A percentile compares a stretch with the other conserved stretches of the same genome.
phyloP scores from a whole-genome alignment of 2,888 invertebrate genomes.

The Mimachlamys varia region DNA sequence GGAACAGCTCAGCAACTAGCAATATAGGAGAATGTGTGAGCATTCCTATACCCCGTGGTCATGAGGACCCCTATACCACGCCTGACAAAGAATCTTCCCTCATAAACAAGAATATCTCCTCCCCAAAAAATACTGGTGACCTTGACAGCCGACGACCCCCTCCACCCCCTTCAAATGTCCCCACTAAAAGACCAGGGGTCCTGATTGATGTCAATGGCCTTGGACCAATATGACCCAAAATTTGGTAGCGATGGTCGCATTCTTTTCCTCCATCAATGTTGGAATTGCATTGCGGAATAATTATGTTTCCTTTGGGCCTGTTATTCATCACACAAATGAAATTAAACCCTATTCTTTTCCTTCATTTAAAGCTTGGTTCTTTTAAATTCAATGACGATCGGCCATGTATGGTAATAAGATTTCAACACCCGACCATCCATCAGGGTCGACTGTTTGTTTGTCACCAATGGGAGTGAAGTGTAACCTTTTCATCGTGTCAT shows the following conservation, averaged over 20 bases:
- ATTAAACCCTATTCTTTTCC: slow-evolving; percentile 23
- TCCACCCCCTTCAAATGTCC: not conserved
- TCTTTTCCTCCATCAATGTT: slow-evolving; percentile 4
- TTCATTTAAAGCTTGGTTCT: slow-evolving; percentile 34
- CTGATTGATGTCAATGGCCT: slow-evolving; percentile 23
- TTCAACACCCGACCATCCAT: slow-evolving; percentile 22
- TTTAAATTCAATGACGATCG: slow-evolving; percentile 34
- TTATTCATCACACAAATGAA: slow-evolving; percentile 20
- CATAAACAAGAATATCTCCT: not conserved
- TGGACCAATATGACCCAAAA: slow-evolving; percentile 24
- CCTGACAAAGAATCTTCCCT: not conserved
- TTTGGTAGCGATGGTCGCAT: slow-evolving; percentile 6
- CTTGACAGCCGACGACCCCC: not conserved
- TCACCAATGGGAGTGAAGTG: slow-evolving; percentile 15
- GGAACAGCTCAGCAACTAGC: not conserved
- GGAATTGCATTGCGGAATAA: slow-evolving; percentile 31
- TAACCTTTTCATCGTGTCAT: not conserved
- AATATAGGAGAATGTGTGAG: not conserved
- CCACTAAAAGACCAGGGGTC: not conserved
- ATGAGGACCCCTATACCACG: not conserved
- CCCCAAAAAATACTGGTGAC: not conserved
- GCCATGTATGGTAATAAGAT: slow-evolving; percentile 34
- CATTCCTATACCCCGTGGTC: not conserved
- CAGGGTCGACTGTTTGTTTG: slow-evolving; percentile 5
- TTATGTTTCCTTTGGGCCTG: slow-evolving; percentile 10